phyloP scores from a whole-genome alignment of 2,797 vertebrate genomes.

The Gephyroberyx darwinii region DNA sequence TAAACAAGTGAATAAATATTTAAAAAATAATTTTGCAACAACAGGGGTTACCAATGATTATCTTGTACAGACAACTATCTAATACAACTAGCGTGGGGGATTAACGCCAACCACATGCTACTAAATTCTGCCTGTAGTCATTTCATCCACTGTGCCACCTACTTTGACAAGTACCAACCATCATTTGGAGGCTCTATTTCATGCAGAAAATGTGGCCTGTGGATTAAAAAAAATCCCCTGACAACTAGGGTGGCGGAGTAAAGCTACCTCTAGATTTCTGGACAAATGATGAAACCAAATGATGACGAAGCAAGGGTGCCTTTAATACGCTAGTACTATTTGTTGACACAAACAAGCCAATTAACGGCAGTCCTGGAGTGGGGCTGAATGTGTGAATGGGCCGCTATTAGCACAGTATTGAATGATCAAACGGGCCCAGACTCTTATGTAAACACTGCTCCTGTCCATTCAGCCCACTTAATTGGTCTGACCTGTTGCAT shows the following conservation, averaged over 20 bases:
- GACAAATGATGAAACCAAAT: constrained; percentile 15
- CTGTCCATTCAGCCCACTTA: constrained; percentile 36
- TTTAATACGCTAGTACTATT: constrained; percentile 5
- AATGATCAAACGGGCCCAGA: constrained; percentile 39
- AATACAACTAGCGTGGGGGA: not conserved
- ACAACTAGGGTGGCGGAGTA: not conserved
- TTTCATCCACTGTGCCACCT: constrained; percentile 26
- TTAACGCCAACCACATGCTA: constrained; percentile 14
- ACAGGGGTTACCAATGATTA: constrained; percentile 9
- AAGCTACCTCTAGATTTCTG: not conserved
- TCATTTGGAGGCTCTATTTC: constrained; percentile 25
- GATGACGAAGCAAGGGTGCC: not conserved
- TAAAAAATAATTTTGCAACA: constrained; percentile 15
- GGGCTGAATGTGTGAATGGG: constrained; percentile 47
- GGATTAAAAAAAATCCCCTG: not conserved
- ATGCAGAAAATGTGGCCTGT: constrained; percentile 8
- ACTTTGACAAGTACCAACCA: constrained; percentile 22
- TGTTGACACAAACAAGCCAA: constrained; percentile 36
- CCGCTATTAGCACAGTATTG: constrained; percentile 35
- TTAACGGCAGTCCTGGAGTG: constrained; percentile 17
- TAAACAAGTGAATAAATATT: constrained; percentile 1
- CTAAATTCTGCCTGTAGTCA: constrained; percentile 36
- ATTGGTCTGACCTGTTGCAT: constrained; percentile 50
- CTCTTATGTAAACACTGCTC: constrained; percentile 48
- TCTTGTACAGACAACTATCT: constrained; percentile 5